These are phyloP conservation scores for Heliconius himera DNA, from an alignment of 1,140 invertebrate species.

Conservation along the genomic window DNA sequence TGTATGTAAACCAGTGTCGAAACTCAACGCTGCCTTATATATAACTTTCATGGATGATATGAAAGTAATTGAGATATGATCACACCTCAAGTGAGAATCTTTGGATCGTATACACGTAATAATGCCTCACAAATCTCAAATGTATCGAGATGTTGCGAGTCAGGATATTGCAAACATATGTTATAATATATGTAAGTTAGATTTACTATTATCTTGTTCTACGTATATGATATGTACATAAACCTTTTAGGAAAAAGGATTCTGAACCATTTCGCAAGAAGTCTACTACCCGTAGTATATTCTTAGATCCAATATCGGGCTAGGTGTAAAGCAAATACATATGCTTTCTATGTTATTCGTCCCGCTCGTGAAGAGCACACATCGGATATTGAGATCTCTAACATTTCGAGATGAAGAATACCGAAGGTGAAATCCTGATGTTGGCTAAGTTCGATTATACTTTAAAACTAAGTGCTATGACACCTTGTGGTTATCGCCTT, in stretches of 20 bases:
- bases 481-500: neutral
- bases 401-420: constrained; percentile 28
- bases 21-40: too few relatives aligned
- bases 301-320: constrained; percentile 33
- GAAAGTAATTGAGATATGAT: too few relatives aligned
- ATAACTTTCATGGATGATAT: too few relatives aligned
- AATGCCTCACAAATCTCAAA: too few relatives aligned
- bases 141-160: too few relatives aligned
- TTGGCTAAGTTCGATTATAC: constrained; percentile 16
- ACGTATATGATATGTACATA: neutral
- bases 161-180: too few relatives aligned
- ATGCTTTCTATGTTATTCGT: constrained; percentile 34
- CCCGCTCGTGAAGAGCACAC: constrained; percentile 24
- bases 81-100: too few relatives aligned
- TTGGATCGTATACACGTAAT: too few relatives aligned
- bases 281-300: constrained; percentile 19
- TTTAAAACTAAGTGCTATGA: constrained; percentile 16
- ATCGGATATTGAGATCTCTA: constrained; percentile 32
- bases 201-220: too few relatives aligned
- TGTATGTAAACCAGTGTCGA: too few relatives aligned
- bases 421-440: neutral
- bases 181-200: too few relatives aligned
- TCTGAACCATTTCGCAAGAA: constrained; percentile 15
- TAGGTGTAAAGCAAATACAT: constrained; percentile 39
- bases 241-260: constrained; percentile 3